Percentiles rank a stretch among this genome's conserved stretches.
Conservation (phyloP, 2,113 vertebrate species). For the Monopterus albus region DNA sequence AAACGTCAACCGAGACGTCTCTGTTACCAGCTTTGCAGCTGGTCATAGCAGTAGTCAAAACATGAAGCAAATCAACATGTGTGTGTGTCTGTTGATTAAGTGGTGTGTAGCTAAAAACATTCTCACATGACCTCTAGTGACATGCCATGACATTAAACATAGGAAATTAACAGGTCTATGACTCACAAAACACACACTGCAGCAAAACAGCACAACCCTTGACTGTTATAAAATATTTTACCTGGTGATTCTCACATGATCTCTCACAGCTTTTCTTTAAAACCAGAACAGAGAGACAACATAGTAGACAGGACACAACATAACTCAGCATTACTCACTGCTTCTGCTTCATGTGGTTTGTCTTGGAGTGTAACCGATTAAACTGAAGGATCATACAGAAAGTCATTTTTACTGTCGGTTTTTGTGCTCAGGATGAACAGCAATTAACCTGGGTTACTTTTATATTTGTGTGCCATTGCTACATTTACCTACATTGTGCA, state of each 20-base stretch:
- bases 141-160: too few species aligned
- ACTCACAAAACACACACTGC: conserved; percentile 8
- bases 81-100: too few species aligned
- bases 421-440: background rate
- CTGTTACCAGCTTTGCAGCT: too few species aligned
- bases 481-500: too few species aligned
- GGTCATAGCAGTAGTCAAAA: too few species aligned
- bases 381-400: background rate
- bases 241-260: conserved; percentile 64
- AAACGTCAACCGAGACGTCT: too few species aligned
- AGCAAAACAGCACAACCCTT: conserved; percentile 3
- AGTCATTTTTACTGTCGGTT: background rate
- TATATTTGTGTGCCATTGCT: too few species aligned
- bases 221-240: conserved; percentile 12
- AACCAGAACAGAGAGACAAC: background rate
- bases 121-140: too few species aligned
- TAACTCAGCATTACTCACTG: background rate
- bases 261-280: background rate
- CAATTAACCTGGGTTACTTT: background rate
- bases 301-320: background rate
- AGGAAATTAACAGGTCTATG: too few species aligned
- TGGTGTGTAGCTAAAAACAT: too few species aligned
- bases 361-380: background rate
- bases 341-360: background rate
- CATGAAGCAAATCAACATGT: too few species aligned